Evolutionary conservation across 2,888 invertebrate genomes (phyloP).

Genomic region (Margaritifera margaritifera): DNA sequence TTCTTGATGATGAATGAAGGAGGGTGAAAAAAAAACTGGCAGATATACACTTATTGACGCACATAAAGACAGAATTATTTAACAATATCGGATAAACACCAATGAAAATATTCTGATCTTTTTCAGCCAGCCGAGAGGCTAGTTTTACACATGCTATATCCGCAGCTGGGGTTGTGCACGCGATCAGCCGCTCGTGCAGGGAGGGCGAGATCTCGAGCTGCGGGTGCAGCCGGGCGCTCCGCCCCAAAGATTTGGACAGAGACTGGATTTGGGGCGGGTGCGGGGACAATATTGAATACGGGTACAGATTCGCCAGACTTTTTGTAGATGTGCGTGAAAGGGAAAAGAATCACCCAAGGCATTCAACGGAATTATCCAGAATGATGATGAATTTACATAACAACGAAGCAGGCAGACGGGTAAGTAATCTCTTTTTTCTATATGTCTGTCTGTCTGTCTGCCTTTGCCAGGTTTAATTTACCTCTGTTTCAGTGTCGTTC

Average conservation of each 20-base stretch:
- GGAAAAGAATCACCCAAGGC: constrained; percentile 84
- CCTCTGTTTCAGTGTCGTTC: too few species aligned
- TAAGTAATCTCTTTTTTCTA: constrained; percentile 74
- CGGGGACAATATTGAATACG: constrained; percentile 95
- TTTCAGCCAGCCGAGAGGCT: constrained; percentile 76
- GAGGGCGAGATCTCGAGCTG: constrained; percentile 92
- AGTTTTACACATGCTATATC: constrained; percentile 78
- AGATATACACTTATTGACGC: too few species aligned
- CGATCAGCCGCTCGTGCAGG: constrained; percentile 91
- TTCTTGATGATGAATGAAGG: too few species aligned
- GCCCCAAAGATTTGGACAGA: constrained; percentile 87
- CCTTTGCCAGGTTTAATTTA: too few species aligned
- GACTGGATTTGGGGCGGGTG: constrained; percentile 99
- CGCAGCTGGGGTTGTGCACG: constrained; percentile 83
- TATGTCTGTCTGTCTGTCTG: too few species aligned
- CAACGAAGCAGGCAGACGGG: constrained; percentile 97
- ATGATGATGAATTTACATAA: constrained; percentile 97
- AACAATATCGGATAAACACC: not conserved
- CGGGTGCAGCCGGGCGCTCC: constrained; percentile 87
- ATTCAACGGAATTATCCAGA: constrained; percentile 85
- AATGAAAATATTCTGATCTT: constrained; percentile 8
- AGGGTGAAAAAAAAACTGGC: too few species aligned
- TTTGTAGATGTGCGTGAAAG: constrained; percentile 93
- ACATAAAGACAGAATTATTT: too few species aligned
- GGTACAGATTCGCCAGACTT: constrained; percentile 88